Base-by-base conservation (phyloP, 2,113 vertebrate species). In the Rafetus swinhoei region DNA sequence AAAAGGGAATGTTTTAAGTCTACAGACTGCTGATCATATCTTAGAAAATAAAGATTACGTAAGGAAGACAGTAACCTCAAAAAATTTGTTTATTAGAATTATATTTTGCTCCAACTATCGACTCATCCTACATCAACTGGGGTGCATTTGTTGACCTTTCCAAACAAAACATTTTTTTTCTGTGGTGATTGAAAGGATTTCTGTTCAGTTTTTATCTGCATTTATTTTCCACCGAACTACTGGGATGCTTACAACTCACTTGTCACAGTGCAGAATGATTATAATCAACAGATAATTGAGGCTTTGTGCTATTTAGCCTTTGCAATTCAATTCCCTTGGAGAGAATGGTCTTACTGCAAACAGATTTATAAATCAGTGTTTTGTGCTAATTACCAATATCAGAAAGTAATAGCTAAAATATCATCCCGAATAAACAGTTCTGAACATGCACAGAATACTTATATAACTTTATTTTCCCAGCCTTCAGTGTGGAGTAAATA, bases 221-320 rank as follows among this genome's bases (percentile, higher is more conserved):
- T 91, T 95, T 94, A 81, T 95, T 97, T 92, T 91, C 18, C 54
- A 87, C 84, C 93, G 19, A 95, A 86, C 55, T 89, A 57, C 55
- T 93, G 60, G 80, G 39, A 62, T 96, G 94, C 90, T 89, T 89
- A 85, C 7, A 93, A 88, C 60, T 97, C 87, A 59, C 87, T 96
- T 94, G 93, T 96, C 92, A 94, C 79, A 82, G 60, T 89, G 84
- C 21, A 0, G 60, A 96, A 92, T 95, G 77, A 96, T 97, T 95
- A 92, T 95, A 97, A 97, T 97, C 92, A 97, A 91, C 74, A 90
- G 79, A 96, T 97, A 96, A 97, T 94, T 94, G 93, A 96, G 93
- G 87, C 90, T 97, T 85, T 92, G n/a, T 93, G 81, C 81, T 94
- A 94, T 89, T 96, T 96, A 93, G 87, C 87, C 88, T 95, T 95